Conservation (phyloP, 2,888 invertebrate species). For the Drosophila longiperda region DNA sequence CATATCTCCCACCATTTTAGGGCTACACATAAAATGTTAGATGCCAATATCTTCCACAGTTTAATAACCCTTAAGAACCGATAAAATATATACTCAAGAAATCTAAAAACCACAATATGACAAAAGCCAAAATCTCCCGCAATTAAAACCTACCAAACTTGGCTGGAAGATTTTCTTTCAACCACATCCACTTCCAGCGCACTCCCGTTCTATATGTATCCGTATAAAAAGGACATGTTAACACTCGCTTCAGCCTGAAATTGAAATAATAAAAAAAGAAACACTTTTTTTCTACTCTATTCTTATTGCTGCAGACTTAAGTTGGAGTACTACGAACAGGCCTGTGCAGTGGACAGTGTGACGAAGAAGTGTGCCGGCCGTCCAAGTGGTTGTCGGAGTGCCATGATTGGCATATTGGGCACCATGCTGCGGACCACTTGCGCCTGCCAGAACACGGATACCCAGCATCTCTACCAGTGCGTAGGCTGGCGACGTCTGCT, state of each 20-base stretch:
- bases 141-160: no score
- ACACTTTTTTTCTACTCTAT: slow-evolving; percentile 1
- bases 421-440: slow-evolving; percentile 95
- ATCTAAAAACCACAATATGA: no score
- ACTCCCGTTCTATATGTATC: no score
- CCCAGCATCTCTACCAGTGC: slow-evolving; percentile 93
- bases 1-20: no score
- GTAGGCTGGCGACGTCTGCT: slow-evolving; percentile 95
- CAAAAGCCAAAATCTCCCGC: no score
- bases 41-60: no score
- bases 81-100: no score
- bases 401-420: slow-evolving; percentile 94
- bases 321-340: slow-evolving; percentile 94
- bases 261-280: not conserved
- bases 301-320: slow-evolving; percentile 87
- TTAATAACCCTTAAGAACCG: no score
- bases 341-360: slow-evolving; percentile 95
- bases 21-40: no score
- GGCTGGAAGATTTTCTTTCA: no score
- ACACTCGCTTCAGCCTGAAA: slow-evolving; percentile 85
- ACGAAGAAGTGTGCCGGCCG: slow-evolving; percentile 95
- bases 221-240: no score
- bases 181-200: no score
- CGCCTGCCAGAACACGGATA: slow-evolving; percentile 94
- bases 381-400: slow-evolving; percentile 92